These are phyloP conservation scores for Mungos mungo DNA, from an alignment of 2,113 vertebrate species.

Conservation along the genomic window DNA sequence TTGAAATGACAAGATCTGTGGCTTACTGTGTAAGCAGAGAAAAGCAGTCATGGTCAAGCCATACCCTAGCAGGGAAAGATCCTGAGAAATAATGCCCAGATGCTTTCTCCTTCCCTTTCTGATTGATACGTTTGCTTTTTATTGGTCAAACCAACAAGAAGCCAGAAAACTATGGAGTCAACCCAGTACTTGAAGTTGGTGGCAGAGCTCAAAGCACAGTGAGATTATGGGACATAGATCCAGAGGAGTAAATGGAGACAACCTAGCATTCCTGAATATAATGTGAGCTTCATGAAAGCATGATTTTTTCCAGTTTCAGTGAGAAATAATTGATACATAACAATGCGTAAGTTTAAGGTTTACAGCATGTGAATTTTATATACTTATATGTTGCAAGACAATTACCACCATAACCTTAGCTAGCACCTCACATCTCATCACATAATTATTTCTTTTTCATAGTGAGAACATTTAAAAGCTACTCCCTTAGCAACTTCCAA, in stretches of 20 bases:
- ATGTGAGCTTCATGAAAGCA: fast-evolving
- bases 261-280: neutral
- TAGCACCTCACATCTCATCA: neutral
- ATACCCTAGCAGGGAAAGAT: neutral
- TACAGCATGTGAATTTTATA: neutral
- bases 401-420: neutral
- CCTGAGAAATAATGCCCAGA: neutral
- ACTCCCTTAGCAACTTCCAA: too few relatives aligned
- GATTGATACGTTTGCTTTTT: neutral
- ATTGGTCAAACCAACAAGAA: neutral
- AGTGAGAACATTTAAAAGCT: too few relatives aligned
- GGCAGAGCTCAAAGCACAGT: neutral
- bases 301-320: neutral
- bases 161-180: neutral
- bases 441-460: neutral
- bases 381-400: neutral
- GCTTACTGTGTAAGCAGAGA: neutral
- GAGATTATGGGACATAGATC: too few relatives aligned
- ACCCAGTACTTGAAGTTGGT: neutral
- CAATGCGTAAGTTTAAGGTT: neutral
- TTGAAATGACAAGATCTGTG: neutral
- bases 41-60: neutral
- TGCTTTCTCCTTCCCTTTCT: neutral
- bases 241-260: neutral
- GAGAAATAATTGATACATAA: neutral